Evolutionary conservation across 1,140 invertebrate genomes (phyloP), one percentile per base, ranked within the genome.

Genomic region (Limonius californicus): DNA sequence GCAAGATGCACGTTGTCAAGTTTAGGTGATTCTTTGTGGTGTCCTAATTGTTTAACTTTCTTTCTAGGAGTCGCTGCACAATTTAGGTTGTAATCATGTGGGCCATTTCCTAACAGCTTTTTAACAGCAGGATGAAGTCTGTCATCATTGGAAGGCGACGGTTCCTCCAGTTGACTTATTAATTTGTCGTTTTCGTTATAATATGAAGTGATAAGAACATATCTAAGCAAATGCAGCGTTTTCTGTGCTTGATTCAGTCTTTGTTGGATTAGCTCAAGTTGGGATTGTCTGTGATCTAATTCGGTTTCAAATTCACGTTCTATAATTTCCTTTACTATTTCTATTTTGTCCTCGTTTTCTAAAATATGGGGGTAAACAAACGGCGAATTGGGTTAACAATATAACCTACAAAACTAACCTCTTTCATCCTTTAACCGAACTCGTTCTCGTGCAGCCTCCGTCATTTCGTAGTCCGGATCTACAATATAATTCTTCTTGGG

Each of bases 101-200:
- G 70, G 59, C 78, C 78, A 74, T 86, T 79, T 23, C 86, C 86
- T 1, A 89, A 76, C 0, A 89, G 75, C 63, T 86, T 85, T 55
- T 87, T 85, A 0, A 91, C 75, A 0, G 89, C 87, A 0, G 88
- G 88, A 78, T 91, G 89, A 27, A 89, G 80, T n/a, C 84, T 77
- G 39, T 61, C 43, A 53, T 68, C 67, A 12, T 81, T 79, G 8
- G 77, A 69, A 15, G 72, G 69, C 43, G 78, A 68, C 27, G 80
- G 71, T 21, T 85, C 72, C 65, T 85, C 81, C 2, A 14, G 14
- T 3, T 18, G 16, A 50, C 12, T 32, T 55, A n/a, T 14, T 12
- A n/a, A 7, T 32, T 19, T 12, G 3, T 55, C 27, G 70, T 86
- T 85, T 30, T 85, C 81, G 42, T 83, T 84, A 64, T 89, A 91